These are phyloP conservation scores for Xestobium rufovillosum DNA, from an alignment of 2,888 invertebrate genomes.

Conservation along the genomic window DNA sequence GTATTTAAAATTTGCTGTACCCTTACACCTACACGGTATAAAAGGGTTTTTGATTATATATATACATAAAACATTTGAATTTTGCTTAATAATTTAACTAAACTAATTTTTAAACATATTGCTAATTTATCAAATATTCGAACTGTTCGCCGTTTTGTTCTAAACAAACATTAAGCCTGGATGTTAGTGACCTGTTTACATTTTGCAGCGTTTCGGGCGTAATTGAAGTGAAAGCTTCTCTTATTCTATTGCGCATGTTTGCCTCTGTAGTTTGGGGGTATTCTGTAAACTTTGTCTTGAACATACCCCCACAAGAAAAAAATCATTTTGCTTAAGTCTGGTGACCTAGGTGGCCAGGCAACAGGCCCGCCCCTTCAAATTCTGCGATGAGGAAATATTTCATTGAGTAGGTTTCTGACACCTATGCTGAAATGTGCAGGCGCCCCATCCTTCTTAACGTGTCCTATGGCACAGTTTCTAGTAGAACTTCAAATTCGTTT, in stretches of 20 bases:
- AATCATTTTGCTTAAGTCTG: background rate
- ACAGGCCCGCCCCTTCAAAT: background rate
- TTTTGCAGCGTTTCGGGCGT: no score
- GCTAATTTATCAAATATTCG: no score
- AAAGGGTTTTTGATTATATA: no score
- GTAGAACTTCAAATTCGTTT: background rate
- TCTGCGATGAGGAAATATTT: background rate
- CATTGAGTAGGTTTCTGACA: background rate
- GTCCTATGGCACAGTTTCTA: background rate
- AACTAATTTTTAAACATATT: no score
- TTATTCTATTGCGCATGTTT: background rate
- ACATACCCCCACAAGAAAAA: constrained; percentile 1
- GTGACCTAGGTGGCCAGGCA: background rate
- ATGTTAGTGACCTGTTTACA: no score
- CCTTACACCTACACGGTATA: no score
- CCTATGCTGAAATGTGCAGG: constrained; percentile 2
- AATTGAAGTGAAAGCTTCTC: background rate
- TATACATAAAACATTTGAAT: no score
- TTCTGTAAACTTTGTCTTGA: background rate
- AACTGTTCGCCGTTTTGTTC: no score
- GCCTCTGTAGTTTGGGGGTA: background rate
- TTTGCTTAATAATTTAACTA: no score
- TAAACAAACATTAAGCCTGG: no score
- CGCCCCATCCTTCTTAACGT: no score
- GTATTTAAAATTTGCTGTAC: no score